These are phyloP conservation scores for Malurus melanocephalus DNA, from an alignment of 2,113 vertebrate species.

Conservation along the genomic window DNA sequence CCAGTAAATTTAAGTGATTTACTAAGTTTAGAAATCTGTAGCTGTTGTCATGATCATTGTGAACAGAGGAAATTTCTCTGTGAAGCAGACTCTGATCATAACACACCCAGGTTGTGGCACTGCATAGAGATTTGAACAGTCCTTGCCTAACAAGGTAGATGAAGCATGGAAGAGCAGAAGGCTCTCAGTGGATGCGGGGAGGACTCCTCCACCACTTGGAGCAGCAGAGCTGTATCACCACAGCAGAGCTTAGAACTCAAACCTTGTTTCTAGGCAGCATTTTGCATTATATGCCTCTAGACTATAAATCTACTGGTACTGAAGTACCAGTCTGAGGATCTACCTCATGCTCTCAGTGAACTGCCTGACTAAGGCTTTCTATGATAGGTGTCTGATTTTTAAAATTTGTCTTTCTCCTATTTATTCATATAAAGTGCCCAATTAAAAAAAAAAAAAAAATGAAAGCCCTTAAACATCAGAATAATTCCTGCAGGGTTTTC, in stretches of 20 bases:
- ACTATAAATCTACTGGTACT: background rate
- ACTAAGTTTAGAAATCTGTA: background rate
- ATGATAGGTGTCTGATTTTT: background rate
- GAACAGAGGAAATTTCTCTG: background rate
- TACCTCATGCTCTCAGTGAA: background rate
- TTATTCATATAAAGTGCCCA: background rate
- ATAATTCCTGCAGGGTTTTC: background rate
- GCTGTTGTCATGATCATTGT: background rate
- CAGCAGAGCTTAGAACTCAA: background rate
- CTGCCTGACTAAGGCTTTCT: accelerated
- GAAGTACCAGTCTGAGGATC: background rate
- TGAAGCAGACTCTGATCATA: background rate
- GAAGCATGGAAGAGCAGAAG: background rate
- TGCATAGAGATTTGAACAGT: background rate
- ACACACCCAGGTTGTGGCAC: background rate
- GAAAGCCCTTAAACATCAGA: background rate
- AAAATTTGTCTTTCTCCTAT: background rate
- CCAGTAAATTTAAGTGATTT: background rate
- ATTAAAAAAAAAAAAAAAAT: background rate
- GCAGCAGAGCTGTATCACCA: background rate
- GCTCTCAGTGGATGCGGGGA: background rate
- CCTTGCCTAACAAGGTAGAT: background rate
- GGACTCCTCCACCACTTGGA: background rate
- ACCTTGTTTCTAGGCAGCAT: background rate
- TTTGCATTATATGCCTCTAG: background rate